phyloP scores from a whole-genome alignment of 2,797 vertebrate genomes.

The Karalla daura region DNA sequence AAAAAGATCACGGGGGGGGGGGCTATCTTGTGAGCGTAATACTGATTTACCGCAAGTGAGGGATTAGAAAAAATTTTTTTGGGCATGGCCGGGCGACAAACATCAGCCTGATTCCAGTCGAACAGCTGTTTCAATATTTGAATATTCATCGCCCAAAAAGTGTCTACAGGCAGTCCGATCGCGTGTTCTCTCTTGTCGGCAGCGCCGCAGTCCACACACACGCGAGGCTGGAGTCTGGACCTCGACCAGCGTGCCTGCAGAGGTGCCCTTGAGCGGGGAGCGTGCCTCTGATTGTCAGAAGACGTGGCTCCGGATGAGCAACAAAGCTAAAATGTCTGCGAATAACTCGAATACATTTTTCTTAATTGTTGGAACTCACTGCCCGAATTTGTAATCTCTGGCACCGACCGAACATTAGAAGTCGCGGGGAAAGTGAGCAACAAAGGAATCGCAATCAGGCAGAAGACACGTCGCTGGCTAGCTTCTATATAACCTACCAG shows the following conservation, averaged over 20 bases:
- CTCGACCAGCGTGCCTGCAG: too few species aligned
- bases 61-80: background rate
- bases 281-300: too few species aligned
- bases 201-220: too few species aligned
- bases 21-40: background rate
- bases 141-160: background rate
- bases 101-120: background rate
- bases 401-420: constrained; percentile 41
- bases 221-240: too few species aligned
- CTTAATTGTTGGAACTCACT: too few species aligned
- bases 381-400: constrained; percentile 29
- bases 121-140: background rate
- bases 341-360: too few species aligned
- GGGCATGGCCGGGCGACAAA: background rate
- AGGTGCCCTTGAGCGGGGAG: too few species aligned
- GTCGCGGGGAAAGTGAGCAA: constrained; percentile 37
- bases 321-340: too few species aligned
- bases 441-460: constrained; percentile 63
- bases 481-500: constrained; percentile 53
- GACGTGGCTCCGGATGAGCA: too few species aligned
- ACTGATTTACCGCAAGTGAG: background rate
- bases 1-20: background rate
- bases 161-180: background rate
- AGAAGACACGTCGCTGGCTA: constrained; percentile 49
- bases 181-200: too few species aligned